Percentiles rank a stretch among this genome's conserved stretches.
Evolutionary conservation across 1,140 invertebrate genomes (phyloP).

Genomic region (Hetaerina americana): DNA sequence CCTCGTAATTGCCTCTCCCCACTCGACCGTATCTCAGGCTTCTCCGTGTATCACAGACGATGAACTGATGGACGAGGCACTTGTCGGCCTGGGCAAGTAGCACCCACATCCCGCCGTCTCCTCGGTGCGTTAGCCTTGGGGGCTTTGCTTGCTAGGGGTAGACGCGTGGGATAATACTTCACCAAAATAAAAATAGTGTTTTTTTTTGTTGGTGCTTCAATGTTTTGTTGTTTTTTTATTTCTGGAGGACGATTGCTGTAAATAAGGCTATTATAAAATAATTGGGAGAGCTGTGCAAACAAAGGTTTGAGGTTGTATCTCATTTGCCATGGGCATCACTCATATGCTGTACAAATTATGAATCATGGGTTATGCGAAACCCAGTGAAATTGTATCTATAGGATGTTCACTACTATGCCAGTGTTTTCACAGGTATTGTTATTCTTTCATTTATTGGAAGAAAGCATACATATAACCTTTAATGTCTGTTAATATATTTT

Average conservation of each 20-base stretch:
- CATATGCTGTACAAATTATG: not conserved
- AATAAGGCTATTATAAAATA: not conserved
- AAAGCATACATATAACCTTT: not conserved
- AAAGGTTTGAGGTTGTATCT: not conserved
- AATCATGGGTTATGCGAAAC: not conserved
- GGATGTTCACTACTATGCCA: not conserved
- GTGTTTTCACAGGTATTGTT: not conserved
- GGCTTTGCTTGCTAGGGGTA: not conserved
- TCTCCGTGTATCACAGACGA: constrained; percentile 76
- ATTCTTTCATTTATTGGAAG: not conserved
- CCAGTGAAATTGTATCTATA: not conserved
- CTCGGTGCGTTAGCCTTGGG: not conserved
- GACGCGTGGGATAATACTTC: not conserved
- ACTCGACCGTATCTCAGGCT: constrained; percentile 37
- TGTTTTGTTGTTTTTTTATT: not conserved
- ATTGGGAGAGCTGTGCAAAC: not conserved
- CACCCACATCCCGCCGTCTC: not conserved
- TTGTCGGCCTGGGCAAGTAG: constrained; percentile 55
- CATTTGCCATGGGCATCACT: not conserved
- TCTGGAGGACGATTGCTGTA: not conserved
- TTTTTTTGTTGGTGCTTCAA: not conserved
- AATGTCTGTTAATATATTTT: constrained; percentile 1
- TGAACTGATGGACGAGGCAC: constrained; percentile 76
- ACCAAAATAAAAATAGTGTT: not conserved
- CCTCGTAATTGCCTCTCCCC: constrained; percentile 50